phyloP scores from a whole-genome alignment of 35 echinoderm and acorn worm species.

The Diadema setosum region DNA sequence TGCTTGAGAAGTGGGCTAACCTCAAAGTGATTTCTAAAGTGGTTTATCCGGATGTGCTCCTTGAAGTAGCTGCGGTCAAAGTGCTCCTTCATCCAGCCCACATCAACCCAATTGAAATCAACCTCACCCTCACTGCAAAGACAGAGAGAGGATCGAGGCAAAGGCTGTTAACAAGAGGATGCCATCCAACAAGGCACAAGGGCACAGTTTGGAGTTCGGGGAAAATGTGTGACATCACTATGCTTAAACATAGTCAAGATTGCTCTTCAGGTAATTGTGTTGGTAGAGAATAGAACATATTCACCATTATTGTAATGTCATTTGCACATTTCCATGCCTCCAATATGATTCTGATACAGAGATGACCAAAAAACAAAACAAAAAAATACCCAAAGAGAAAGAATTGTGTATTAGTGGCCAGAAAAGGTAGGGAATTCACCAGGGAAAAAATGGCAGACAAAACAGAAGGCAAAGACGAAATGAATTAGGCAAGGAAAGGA shows the following conservation, averaged over 20 bases:
- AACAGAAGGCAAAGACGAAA: too few relatives aligned
- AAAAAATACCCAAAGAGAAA: too few relatives aligned
- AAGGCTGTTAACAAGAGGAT: neutral
- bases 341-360: too few relatives aligned
- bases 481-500: too few relatives aligned
- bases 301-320: too few relatives aligned
- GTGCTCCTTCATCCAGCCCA: conserved; percentile 98
- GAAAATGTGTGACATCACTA: neutral
- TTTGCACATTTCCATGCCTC: too few relatives aligned
- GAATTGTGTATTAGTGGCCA: too few relatives aligned
- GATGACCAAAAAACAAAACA: too few relatives aligned
- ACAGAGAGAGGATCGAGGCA: neutral
- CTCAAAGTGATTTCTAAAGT: conserved; percentile 99
- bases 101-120: conserved; percentile 97
- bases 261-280: neutral
- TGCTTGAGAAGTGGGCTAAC: conserved; percentile 44
- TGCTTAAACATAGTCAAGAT: neutral
- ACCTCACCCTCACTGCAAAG: conserved; percentile 71
- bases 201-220: neutral
- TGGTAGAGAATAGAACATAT: neutral
- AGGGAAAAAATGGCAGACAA: too few relatives aligned
- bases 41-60: conserved; percentile 94
- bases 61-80: conserved; percentile 96
- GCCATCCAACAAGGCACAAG: neutral
- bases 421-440: too few relatives aligned